Base-by-base conservation (phyloP, 2,113 vertebrate species). In the Tor tambroides region DNA sequence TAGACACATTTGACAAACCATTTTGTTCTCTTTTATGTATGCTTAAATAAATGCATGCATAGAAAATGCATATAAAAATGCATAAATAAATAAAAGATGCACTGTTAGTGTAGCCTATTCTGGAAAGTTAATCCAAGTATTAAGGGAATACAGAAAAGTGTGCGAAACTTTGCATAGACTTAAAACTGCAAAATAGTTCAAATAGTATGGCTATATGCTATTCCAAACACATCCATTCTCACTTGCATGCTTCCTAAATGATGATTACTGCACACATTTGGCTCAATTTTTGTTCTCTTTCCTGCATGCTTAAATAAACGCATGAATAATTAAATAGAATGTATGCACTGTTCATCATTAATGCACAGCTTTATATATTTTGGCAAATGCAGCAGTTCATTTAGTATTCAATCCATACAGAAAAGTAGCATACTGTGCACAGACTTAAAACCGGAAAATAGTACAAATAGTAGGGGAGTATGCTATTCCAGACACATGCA, bases 231-330 rank as follows among this genome's bases (percentile, higher is more conserved):
- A 26, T 12, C 23, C 23, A 12, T 46, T 75, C 72, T 46, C 72
- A 26, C 8, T 72, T 26, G 71, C 63, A 76, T 28, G 43, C 51
- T 81, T 85, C 67, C 65, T 75, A 76, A 81, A 88, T 72, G 79
- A 49, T 77, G 61, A 71, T 83, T 21, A 67, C 74, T 80, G 75
- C 82, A 83, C 54, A 23, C 54, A 59, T 59, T 59, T 59, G 19
- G 54, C 19, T 56, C 7, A n/a, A 8, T 56, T 56, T 54, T n/a
- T 59, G 21, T 59, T 59, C 56, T n/a, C 56, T 59, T 59, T 59
- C 21, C 21, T 59, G 56, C 56, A 59, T 23, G 2, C 23, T 59
- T 59, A 9, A 23, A 61, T 61, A 23, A 59, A 59, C 17, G 7
- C 56, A 23, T 9, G 2, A 23, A 59, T 23, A 59, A 23, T 9